Conservation (phyloP, 2,113 vertebrate genomes). For the Columbina picui region DNA sequence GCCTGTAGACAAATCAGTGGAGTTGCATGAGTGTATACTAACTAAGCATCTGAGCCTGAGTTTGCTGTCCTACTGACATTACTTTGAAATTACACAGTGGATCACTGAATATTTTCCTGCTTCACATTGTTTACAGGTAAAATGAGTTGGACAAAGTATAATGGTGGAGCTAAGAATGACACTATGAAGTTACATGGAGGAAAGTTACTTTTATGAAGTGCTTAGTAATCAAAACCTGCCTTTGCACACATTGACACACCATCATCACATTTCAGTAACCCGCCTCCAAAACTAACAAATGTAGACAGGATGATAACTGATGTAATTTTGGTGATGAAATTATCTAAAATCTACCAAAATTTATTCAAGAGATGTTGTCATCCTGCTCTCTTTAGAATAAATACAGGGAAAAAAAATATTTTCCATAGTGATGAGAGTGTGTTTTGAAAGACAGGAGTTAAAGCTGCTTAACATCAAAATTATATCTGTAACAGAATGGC, state of each 20-base stretch:
- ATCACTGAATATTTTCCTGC: neutral
- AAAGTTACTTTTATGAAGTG: neutral
- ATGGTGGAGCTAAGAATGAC: neutral
- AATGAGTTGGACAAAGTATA: neutral
- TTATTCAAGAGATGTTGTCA: slow-evolving; percentile 8
- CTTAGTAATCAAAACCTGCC: neutral
- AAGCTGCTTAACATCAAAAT: neutral
- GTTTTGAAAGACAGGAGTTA: neutral
- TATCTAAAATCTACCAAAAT: slow-evolving; percentile 19
- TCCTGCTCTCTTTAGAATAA: neutral
- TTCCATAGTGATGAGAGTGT: neutral
- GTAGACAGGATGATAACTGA: slow-evolving; percentile 49
- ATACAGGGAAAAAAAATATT: neutral
- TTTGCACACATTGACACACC: neutral
- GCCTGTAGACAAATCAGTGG: neutral
- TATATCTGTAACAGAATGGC: neutral
- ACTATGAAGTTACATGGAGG: neutral
- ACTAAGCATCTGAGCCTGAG: accelerated
- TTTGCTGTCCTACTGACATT: neutral
- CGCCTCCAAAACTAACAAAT: slow-evolving; percentile 45
- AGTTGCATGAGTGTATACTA: neutral
- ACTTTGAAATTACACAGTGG: neutral
- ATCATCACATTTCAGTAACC: slow-evolving; percentile 26
- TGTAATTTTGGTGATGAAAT: slow-evolving; percentile 24
- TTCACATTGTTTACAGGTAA: neutral